phyloP scores from a whole-genome alignment of 2,113 vertebrate species.

The Saguinus midas region DNA sequence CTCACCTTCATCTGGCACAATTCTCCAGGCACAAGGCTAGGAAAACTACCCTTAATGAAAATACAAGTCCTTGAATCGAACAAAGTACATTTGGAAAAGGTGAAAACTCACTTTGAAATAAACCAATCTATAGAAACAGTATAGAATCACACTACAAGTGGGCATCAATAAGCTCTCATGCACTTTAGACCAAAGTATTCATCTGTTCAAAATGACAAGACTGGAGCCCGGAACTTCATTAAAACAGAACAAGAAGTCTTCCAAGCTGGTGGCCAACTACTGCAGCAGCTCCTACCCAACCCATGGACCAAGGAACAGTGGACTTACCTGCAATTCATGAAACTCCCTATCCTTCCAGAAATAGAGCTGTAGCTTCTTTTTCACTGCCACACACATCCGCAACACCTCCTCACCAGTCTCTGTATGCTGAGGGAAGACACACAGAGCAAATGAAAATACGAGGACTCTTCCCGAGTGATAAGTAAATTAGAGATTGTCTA shows the following conservation, averaged over 20 bases:
- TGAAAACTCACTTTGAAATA: neutral
- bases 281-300: neutral
- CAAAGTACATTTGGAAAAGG: neutral
- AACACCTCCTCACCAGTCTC: constrained; percentile 90
- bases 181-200: neutral
- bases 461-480: neutral
- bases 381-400: constrained; percentile 96
- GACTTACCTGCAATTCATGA: constrained; percentile 92
- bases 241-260: neutral
- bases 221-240: neutral
- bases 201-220: neutral
- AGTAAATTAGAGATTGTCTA: neutral
- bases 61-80: neutral
- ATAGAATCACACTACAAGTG: neutral
- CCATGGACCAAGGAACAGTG: neutral
- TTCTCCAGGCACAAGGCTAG: neutral
- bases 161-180: neutral
- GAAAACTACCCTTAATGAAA: neutral
- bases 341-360: constrained; percentile 99
- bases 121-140: neutral
- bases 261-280: neutral
- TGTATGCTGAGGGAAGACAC: constrained; percentile 84
- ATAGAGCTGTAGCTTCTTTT: constrained; percentile 96
- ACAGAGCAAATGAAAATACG: neutral
- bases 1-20: neutral